Evolutionary conservation across 2,797 vertebrate genomes (phyloP).

Genomic region (Pangasius larnaudii): DNA sequence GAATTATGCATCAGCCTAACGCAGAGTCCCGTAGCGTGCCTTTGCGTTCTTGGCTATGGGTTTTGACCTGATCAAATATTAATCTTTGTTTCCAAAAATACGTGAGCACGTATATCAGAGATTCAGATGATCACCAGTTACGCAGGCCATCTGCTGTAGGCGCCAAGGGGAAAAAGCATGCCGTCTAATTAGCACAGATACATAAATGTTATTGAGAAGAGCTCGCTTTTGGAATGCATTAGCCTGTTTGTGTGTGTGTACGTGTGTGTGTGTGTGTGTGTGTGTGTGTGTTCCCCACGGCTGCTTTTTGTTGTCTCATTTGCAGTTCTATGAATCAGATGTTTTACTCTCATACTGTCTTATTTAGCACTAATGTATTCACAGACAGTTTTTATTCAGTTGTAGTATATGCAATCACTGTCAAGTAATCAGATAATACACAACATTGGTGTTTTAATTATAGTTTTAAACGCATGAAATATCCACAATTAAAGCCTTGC

Average conservation of each 20-base stretch:
- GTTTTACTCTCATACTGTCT: neutral
- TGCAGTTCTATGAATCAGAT: constrained; percentile 6
- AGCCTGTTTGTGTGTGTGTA: constrained; percentile 9
- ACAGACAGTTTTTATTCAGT: neutral
- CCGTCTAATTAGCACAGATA: constrained; percentile 47
- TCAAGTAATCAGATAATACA: neutral
- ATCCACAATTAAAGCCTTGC: neutral
- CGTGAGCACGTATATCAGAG: constrained; percentile 63
- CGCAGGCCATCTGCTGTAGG: constrained; percentile 39
- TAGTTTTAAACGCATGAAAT: neutral
- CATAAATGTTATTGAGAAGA: constrained; percentile 48
- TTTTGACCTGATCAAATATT: constrained; percentile 74
- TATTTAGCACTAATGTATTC: constrained; percentile 22
- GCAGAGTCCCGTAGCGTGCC: constrained; percentile 56
- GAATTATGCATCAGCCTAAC: constrained; percentile 66
- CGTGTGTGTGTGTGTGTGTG: constrained; percentile 1
- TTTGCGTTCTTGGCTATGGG: constrained; percentile 62
- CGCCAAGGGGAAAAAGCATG: neutral
- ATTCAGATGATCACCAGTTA: constrained; percentile 54
- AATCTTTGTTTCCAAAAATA: constrained; percentile 73
- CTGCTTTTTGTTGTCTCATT: constrained; percentile 17
- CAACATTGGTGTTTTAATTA: neutral
- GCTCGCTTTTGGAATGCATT: constrained; percentile 24
- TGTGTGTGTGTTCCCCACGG: neutral
- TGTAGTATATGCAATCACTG: neutral